Base-by-base conservation (phyloP, 2,113 vertebrate species). In the Tetrax tetrax region DNA sequence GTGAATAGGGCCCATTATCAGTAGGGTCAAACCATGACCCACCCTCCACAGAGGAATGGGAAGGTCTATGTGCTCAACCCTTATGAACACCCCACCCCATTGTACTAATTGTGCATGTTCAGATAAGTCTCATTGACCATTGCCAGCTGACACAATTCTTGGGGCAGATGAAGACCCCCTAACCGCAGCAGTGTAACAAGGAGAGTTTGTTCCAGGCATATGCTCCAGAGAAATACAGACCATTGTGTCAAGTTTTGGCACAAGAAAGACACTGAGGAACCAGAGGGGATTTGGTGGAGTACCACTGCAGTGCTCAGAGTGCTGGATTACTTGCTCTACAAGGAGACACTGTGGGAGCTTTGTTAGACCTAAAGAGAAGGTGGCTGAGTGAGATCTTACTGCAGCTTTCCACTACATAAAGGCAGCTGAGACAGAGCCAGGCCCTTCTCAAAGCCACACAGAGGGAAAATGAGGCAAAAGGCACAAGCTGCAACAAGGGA, bases 161-260 rank as follows among this genome's bases (percentile, higher is more conserved):
- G 47, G 47, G 47, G 47, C 19, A 47, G 47, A 47, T 47, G 18
- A 47, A 47, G 47, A 47, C 17, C 47, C 47, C 47, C 47, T 47
- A 21, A 47, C 19, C 0, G 0, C n/a, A 68, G 48, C 12, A 12
- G 6, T 48, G 29, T 50, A 61, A 82, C 4, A 21, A 59, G 51
- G 24, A 59, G 33, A 63, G 35, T 37, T 28, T 14, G 15, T 27
- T 65, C 22, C 43, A 50, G 43, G 35, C 23, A 50, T 4, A 3
- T 61, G 50, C 60, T 57, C 31, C 43, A 66, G 74, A 74, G 45
- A 53, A 84, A 89, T 23, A 14, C 21, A 37, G 21, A 21, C 35
- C 5, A 1, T 51, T 57, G 14, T 28, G n/a, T 29, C 50, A 48
- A 89, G 23, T 50, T 37, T 41, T 79, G 79, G 23, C 47, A 37